Percentiles rank a stretch among this genome's conserved stretches.
Evolutionary conservation across 2,797 vertebrate genomes (phyloP).

Genomic region (Gadopsis marmoratus): DNA sequence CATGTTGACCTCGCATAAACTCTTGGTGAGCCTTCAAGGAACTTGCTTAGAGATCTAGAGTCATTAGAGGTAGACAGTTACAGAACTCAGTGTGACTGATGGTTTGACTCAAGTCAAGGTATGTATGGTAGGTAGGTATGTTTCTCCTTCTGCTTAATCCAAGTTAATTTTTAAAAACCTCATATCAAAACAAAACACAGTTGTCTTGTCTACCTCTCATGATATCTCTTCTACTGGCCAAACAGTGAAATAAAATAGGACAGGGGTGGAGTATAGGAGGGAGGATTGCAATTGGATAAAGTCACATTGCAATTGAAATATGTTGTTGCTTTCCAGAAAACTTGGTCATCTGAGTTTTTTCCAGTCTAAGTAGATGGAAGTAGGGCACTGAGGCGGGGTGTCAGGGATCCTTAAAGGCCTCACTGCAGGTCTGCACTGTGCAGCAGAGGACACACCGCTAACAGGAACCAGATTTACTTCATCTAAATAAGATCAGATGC

Average conservation of each 20-base stretch:
- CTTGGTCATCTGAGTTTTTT: constrained; percentile 51
- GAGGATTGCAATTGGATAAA: constrained; percentile 57
- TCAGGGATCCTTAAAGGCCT: constrained; percentile 49
- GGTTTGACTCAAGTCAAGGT: no score
- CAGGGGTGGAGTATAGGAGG: constrained; percentile 30
- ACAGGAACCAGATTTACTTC: constrained; percentile 73
- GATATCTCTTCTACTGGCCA: constrained; percentile 11
- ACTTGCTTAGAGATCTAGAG: constrained; percentile 38
- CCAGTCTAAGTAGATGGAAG: constrained; percentile 63
- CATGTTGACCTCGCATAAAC: constrained; percentile 13
- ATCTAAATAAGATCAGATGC: constrained; percentile 50
- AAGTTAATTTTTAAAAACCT: not conserved
- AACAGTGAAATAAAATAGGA: constrained; percentile 39
- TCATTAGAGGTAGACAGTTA: constrained; percentile 34
- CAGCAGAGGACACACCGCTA: constrained; percentile 62
- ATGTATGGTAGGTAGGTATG: no score
- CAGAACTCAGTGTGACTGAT: constrained; percentile 52
- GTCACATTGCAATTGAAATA: constrained; percentile 67
- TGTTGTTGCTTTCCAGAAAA: constrained; percentile 63
- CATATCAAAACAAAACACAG: not conserved
- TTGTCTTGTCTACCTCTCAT: constrained; percentile 21
- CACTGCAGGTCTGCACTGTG: constrained; percentile 63
- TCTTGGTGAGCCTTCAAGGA: constrained; percentile 38
- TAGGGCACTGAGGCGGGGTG: constrained; percentile 59
- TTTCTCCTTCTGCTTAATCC: constrained; percentile 23